Conservation (phyloP, 2,113 vertebrate species). For the Tenebrosternarchus preto region DNA sequence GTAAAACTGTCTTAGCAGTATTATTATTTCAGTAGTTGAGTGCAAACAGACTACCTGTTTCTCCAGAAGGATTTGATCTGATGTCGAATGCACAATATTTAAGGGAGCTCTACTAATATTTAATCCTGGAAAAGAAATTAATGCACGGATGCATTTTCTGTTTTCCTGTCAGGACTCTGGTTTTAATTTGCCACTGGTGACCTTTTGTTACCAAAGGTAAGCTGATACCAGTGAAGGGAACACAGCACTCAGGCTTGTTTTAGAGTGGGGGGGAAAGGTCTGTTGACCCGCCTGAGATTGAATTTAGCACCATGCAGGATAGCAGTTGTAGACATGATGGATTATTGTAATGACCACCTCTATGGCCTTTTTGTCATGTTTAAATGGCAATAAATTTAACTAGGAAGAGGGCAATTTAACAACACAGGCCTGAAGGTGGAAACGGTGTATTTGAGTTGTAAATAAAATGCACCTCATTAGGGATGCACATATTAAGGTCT, state of each 20-base stretch:
- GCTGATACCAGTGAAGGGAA: slow-evolving; percentile 84
- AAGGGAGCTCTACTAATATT: slow-evolving; percentile 27
- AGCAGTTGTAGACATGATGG: slow-evolving; percentile 93
- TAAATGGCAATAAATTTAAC: slow-evolving; percentile 97
- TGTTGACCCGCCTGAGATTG: slow-evolving; percentile 96
- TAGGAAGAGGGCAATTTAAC: slow-evolving; percentile 83
- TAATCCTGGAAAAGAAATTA: slow-evolving; percentile 21
- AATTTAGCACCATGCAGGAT: slow-evolving; percentile 89
- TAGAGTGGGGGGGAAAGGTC: slow-evolving; percentile 65
- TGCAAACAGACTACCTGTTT: background rate
- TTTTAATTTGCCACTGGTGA: slow-evolving; percentile 80
- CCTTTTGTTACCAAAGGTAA: slow-evolving; percentile 94
- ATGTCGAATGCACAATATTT: background rate
- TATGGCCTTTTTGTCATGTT: slow-evolving; percentile 93
- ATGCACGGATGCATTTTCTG: background rate
- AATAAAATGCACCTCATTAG: slow-evolving; percentile 88
- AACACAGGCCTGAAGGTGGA: slow-evolving; percentile 73
- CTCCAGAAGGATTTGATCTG: too few relatives aligned
- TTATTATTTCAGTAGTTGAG: background rate
- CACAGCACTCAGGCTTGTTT: slow-evolving; percentile 73
- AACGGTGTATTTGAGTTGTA: slow-evolving; percentile 88
- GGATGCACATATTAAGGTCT: slow-evolving; percentile 71
- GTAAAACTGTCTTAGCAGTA: background rate
- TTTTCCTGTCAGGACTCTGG: slow-evolving; percentile 47
- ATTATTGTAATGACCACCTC: slow-evolving; percentile 95